phyloP scores from a whole-genome alignment of 2,888 invertebrate genomes.

The Auanema sp. region DNA sequence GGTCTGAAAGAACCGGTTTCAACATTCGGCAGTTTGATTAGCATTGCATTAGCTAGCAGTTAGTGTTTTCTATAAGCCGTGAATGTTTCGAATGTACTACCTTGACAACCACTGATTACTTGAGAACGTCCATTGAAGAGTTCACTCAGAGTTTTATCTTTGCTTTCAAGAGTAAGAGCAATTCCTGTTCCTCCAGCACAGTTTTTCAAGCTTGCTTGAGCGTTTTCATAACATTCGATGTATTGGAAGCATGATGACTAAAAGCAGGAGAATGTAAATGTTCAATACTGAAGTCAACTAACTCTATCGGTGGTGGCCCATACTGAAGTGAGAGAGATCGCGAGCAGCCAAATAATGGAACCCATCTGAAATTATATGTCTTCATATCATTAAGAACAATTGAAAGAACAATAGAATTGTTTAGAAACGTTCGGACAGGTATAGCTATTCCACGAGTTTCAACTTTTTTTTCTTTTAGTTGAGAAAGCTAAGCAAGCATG shows the following conservation, averaged over 20 bases:
- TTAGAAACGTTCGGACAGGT: constrained; percentile 1
- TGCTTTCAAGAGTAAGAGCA: constrained; percentile 33
- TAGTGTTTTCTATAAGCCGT: not conserved
- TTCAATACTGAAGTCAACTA: not conserved
- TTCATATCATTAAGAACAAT: not conserved
- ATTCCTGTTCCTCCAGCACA: constrained; percentile 40
- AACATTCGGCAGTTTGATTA: not conserved
- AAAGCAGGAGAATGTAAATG: constrained; percentile 11
- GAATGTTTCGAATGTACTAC: constrained; percentile 1
- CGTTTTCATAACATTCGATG: constrained; percentile 34
- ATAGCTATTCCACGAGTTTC: too few species aligned
- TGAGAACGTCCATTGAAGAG: constrained; percentile 33
- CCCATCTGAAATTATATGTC: not conserved
- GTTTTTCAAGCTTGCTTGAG: constrained; percentile 34
- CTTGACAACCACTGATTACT: constrained; percentile 40
- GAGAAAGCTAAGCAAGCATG: too few species aligned
- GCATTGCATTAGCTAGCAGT: not conserved
- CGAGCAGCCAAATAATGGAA: not conserved
- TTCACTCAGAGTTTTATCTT: constrained; percentile 36
- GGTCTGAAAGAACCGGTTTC: constrained; percentile 22
- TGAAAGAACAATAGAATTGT: not conserved
- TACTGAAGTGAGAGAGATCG: constrained; percentile 5
- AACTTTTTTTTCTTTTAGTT: too few species aligned
- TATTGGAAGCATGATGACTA: constrained; percentile 44
- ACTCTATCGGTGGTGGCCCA: constrained; percentile 11